Conservation (phyloP, 2,797 vertebrate species). For the Ibycter americanus region DNA sequence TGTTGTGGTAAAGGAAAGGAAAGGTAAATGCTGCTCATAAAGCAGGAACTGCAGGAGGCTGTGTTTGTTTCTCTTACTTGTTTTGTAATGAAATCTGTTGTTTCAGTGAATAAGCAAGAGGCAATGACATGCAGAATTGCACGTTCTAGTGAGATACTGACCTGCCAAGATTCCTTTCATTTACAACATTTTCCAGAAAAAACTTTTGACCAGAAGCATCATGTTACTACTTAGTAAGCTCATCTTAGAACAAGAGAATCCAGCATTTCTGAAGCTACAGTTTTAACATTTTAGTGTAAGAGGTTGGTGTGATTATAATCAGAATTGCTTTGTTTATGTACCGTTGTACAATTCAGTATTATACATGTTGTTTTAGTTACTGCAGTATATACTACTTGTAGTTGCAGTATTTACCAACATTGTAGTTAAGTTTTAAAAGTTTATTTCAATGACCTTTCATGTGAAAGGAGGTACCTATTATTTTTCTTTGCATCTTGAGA, state of each 20-base stretch:
- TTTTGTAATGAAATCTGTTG: slow-evolving; percentile 72
- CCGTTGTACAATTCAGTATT: not conserved
- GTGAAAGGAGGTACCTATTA: not conserved
- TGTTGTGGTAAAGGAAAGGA: slow-evolving; percentile 66
- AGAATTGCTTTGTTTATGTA: not conserved
- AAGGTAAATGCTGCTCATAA: slow-evolving; percentile 69
- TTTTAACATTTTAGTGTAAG: slow-evolving; percentile 2
- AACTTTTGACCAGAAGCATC: slow-evolving; percentile 66
- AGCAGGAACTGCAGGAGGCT: slow-evolving; percentile 72
- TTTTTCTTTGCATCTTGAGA: not conserved
- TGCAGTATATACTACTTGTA: not conserved
- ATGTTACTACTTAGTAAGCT: slow-evolving; percentile 57
- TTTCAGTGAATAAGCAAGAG: slow-evolving; percentile 70
- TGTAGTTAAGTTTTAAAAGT: not conserved
- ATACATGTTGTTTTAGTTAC: not conserved
- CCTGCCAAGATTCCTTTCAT: slow-evolving; percentile 77
- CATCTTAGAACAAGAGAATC: slow-evolving; percentile 42
- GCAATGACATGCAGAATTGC: slow-evolving; percentile 73
- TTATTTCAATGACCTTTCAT: not conserved
- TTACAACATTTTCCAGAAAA: slow-evolving; percentile 71
- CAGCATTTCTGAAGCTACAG: slow-evolving; percentile 48
- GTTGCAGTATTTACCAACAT: not conserved
- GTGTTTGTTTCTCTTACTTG: slow-evolving; percentile 79
- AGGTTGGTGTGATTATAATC: not conserved
- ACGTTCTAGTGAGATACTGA: slow-evolving; percentile 78